Conservation (phyloP, 2,113 vertebrate genomes). For the Eurypyga helias region DNA sequence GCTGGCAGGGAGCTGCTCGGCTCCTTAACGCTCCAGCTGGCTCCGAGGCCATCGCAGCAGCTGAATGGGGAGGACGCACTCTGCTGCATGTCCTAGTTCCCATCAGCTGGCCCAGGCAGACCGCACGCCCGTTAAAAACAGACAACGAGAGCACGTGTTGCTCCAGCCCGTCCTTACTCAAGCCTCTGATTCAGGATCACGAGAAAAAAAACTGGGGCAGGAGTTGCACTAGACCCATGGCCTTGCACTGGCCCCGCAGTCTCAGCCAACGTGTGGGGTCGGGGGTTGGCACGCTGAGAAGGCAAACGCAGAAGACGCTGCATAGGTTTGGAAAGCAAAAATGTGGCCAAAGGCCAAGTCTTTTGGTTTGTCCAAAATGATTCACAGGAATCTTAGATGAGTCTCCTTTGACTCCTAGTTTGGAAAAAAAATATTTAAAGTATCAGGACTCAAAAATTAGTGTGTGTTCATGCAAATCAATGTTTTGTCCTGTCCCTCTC, state of each 20-base stretch:
- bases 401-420: not conserved
- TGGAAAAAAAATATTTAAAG: not conserved
- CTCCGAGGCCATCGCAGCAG: not conserved
- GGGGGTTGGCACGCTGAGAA: rapidly evolving
- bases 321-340: not conserved
- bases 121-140: not conserved
- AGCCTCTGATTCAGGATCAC: not conserved
- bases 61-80: not conserved
- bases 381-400: not conserved
- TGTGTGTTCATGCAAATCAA: not conserved
- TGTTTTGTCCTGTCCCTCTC: rapidly evolving
- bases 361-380: not conserved
- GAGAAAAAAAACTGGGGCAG: not conserved
- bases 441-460: not conserved
- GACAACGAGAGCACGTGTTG: not conserved
- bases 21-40: constrained; percentile 26
- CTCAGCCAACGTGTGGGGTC: rapidly evolving
- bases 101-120: not conserved
- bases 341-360: not conserved
- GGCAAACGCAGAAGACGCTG: not conserved
- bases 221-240: not conserved
- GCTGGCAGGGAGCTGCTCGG: not conserved
- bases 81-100: constrained; percentile 51
- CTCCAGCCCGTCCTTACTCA: not conserved
- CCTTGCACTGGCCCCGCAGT: rapidly evolving